These are phyloP conservation scores for Myotis findleyi DNA, from an alignment of 2,797 vertebrate genomes.

Conservation along the genomic window DNA sequence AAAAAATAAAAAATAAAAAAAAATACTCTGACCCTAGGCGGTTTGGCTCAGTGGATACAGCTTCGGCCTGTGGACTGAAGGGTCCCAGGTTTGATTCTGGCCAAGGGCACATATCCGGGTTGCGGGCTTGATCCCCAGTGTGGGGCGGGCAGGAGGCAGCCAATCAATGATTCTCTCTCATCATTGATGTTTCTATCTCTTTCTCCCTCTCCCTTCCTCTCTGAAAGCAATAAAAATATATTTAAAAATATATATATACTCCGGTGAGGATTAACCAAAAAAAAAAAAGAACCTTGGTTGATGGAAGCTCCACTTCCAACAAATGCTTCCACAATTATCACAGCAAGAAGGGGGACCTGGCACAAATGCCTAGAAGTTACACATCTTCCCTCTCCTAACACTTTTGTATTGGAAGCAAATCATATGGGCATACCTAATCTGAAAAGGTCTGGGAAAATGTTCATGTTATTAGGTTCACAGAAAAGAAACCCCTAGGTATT, in stretches of 20 bases:
- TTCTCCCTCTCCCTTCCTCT: neutral
- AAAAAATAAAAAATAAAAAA: too few relatives aligned
- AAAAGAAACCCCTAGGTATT: neutral
- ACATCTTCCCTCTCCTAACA: neutral
- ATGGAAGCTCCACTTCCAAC: neutral
- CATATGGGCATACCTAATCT: neutral
- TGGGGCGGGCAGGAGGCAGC: too few relatives aligned
- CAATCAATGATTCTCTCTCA: too few relatives aligned
- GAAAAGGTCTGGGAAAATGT: neutral
- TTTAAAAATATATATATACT: neutral
- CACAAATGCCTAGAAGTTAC: neutral
- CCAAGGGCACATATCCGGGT: too few relatives aligned
- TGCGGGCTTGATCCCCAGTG: too few relatives aligned
- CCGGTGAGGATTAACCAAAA: neutral
- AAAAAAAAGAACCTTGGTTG: neutral
- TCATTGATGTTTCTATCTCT: too few relatives aligned
- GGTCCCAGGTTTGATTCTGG: too few relatives aligned
- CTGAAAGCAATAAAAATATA: neutral
- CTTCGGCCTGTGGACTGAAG: too few relatives aligned
- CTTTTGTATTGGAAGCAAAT: neutral
- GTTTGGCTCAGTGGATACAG: too few relatives aligned
- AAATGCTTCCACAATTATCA: neutral
- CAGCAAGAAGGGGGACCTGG: neutral
- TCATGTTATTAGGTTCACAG: neutral
- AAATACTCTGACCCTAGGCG: too few relatives aligned